Evolutionary conservation across 2,888 invertebrate genomes (phyloP), one percentile per base, ranked within the genome.

Genomic region (Drosophila crucigera): DNA sequence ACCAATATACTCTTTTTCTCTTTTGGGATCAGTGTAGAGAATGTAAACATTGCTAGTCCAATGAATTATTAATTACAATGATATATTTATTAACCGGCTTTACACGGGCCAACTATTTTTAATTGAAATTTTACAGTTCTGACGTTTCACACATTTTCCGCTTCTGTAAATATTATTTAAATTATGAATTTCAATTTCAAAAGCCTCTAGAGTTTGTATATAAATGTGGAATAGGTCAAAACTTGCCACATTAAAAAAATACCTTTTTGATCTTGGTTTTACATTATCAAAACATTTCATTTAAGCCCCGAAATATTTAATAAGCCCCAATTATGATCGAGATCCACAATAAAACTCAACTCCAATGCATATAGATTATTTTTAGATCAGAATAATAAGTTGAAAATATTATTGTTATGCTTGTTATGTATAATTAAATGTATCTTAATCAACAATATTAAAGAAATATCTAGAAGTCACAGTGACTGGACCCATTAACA

Each of bases 31-130:
- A 56, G 56, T 6, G 28, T 30, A 30, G 5, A n/a, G 14, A 35
- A n/a, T 5, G 39, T 39, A n/a, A 39, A 39, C 39, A 56, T 39
- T 30, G 37, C 28, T 30, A 16, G 39, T n/a, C 28, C 28, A 56
- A 19, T 56, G n/a, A 56, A 56, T 39, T 39, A n/a, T 56, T 39
- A 56, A 39, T 56, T 30, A n/a, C 9, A 19, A 28, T 39, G 7
- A 47, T 47, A 25, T 9, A 28, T 30, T 14, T 14, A 3, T 9
- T 30, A 6, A 28, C 6, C 39, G 39, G 39, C 14, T 9, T 39
- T 28, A 16, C 56, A 30, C 28, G 19, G 14, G 11, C n/a, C 28
- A 39, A 39, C 28, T 39, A 14, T 14, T 30, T 39, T 9, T 9
- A 2, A 39, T n/a, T 39, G 10, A 6, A 3, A 19, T 28, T 50